Evolutionary conservation across 2,113 vertebrate genomes (phyloP).

Genomic region (Microcebus lehilahytsara): DNA sequence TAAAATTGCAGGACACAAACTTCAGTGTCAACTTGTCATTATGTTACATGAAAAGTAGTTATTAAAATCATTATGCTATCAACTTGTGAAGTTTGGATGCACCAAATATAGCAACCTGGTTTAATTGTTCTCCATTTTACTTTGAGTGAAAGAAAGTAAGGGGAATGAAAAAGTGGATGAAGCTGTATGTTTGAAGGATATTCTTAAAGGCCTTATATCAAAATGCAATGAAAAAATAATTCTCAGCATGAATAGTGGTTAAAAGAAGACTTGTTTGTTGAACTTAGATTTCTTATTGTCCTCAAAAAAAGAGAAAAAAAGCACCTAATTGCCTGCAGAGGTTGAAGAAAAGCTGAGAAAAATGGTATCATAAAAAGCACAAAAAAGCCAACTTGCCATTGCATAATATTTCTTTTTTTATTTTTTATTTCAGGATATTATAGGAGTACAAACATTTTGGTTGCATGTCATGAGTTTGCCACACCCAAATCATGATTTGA

Average conservation of each 20-base stretch:
- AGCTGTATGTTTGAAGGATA: constrained; percentile 58
- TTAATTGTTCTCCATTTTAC: constrained; percentile 82
- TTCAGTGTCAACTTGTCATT: constrained; percentile 83
- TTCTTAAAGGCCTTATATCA: constrained; percentile 28
- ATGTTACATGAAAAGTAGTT: constrained; percentile 82
- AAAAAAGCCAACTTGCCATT: neutral
- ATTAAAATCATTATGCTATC: constrained; percentile 88
- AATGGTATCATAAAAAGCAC: constrained; percentile 45
- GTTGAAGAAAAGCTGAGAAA: constrained; percentile 7
- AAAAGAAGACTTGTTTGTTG: constrained; percentile 60
- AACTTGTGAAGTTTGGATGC: constrained; percentile 79
- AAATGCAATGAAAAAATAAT: constrained; percentile 52
- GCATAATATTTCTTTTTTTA: neutral
- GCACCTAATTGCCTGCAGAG: neutral
- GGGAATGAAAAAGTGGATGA: neutral
- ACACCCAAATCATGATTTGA: no score
- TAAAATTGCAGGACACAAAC: constrained; percentile 83
- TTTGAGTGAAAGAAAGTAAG: constrained; percentile 74
- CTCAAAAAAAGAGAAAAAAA: constrained; percentile 25
- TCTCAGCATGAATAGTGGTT: constrained; percentile 36
- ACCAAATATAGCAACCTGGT: constrained; percentile 82
- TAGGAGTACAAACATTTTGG: no score
- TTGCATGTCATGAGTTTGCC: no score
- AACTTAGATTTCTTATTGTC: constrained; percentile 33
- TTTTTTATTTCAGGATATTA: no score